These are phyloP conservation scores for Drosophila putrida DNA, from an alignment of 2,888 invertebrate genomes.

Conservation along the genomic window DNA sequence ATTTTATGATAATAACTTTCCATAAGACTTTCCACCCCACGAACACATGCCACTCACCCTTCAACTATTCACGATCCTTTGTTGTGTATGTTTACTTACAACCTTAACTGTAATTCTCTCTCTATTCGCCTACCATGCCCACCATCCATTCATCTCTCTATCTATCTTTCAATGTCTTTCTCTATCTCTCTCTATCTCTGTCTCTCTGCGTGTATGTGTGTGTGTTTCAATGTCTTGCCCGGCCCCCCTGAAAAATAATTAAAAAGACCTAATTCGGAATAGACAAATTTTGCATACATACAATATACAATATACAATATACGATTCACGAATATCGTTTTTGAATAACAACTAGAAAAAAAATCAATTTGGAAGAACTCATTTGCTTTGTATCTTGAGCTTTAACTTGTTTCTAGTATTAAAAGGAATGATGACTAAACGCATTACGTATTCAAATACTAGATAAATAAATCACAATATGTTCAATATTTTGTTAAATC, in stretches of 20 bases:
- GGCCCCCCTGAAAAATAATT: constrained; percentile 14
- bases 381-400: constrained; percentile 78
- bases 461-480: constrained; percentile 24
- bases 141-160: constrained; percentile 50
- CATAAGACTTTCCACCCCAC: constrained; percentile 64
- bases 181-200: constrained; percentile 39
- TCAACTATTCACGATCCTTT: constrained; percentile 42
- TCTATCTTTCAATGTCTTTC: constrained; percentile 39
- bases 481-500: constrained; percentile 2
- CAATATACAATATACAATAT: constrained; percentile 43
- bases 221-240: constrained; percentile 16
- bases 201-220: constrained; percentile 38
- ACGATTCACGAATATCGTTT: constrained; percentile 35
- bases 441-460: constrained; percentile 24
- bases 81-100: constrained; percentile 65
- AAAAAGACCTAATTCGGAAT: constrained; percentile 75
- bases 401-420: constrained; percentile 54
- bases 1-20: constrained; percentile 44
- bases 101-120: constrained; percentile 48
- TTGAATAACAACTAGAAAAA: constrained; percentile 13
- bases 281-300: constrained; percentile 49
- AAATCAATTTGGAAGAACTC: constrained; percentile 58
- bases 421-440: constrained; percentile 48
- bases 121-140: constrained; percentile 52
- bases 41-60: constrained; percentile 42